phyloP scores from a whole-genome alignment of 1,140 invertebrate species.

The Heliothis subflexa region DNA sequence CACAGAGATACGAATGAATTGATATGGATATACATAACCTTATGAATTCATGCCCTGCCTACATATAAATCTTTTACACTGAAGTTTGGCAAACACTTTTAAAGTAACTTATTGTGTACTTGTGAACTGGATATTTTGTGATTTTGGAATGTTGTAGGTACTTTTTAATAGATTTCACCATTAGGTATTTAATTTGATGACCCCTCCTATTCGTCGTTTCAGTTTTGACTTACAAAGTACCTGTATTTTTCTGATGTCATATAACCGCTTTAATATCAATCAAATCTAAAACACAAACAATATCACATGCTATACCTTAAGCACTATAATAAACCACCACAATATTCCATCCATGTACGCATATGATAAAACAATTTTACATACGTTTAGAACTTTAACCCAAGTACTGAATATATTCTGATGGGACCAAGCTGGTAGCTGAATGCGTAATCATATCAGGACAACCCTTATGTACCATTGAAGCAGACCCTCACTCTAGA shows the following conservation, averaged over 20 bases:
- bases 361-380: not conserved
- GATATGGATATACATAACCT: slow-evolving; percentile 23
- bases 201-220: too few relatives aligned
- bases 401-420: slow-evolving; percentile 12
- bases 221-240: too few relatives aligned
- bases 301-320: too few relatives aligned
- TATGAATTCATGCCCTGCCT: slow-evolving; percentile 29
- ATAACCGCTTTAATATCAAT: too few relatives aligned
- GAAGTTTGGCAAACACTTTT: not conserved
- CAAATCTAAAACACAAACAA: too few relatives aligned
- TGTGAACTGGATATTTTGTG: not conserved
- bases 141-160: not conserved
- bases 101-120: slow-evolving; percentile 13
- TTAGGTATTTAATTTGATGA: too few relatives aligned
- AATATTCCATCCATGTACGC: not conserved
- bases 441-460: slow-evolving; percentile 41
- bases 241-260: too few relatives aligned
- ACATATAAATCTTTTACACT: slow-evolving; percentile 32
- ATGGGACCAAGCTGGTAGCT: slow-evolving; percentile 28
- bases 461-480: slow-evolving; percentile 23
- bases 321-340: too few relatives aligned
- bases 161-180: too few relatives aligned
- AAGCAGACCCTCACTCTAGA: slow-evolving; percentile 15
- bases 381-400: slow-evolving; percentile 9
- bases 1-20: slow-evolving; percentile 44